Percentiles rank a stretch among this genome's conserved stretches.
phyloP scores from a whole-genome alignment of 2,888 invertebrate species.

The Platynereis dumerilii region DNA sequence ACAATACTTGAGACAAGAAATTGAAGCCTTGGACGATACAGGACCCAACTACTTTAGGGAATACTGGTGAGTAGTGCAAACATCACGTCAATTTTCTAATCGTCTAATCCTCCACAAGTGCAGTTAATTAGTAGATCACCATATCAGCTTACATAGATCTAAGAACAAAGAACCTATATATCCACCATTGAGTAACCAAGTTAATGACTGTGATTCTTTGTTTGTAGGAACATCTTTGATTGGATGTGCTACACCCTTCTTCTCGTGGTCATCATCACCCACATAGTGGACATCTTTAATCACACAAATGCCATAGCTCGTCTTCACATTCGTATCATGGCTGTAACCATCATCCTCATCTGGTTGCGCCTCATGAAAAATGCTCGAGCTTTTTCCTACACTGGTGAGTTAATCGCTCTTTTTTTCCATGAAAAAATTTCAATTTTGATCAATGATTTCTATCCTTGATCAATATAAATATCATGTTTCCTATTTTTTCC shows the following conservation, averaged over 20 bases:
- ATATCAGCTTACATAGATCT: too few relatives aligned
- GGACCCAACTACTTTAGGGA: slow-evolving; percentile 57
- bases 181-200: too few relatives aligned
- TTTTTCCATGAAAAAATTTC: too few relatives aligned
- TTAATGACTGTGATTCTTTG: too few relatives aligned
- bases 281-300: slow-evolving; percentile 49
- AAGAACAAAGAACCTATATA: too few relatives aligned
- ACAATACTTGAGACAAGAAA: slow-evolving; percentile 48
- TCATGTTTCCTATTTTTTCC: too few relatives aligned
- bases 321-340: slow-evolving; percentile 56
- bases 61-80: slow-evolving; percentile 45
- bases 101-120: too few relatives aligned
- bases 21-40: slow-evolving; percentile 43
- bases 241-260: slow-evolving; percentile 57
- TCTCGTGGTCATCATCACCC: slow-evolving; percentile 48
- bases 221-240: slow-evolving; percentile 60
- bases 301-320: slow-evolving; percentile 50
- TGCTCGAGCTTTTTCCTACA: slow-evolving; percentile 51
- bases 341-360: slow-evolving; percentile 56
- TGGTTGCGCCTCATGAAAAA: slow-evolving; percentile 61
- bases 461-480: too few relatives aligned
- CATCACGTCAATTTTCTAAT: too few relatives aligned
- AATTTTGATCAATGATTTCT: too few relatives aligned
- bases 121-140: too few relatives aligned
- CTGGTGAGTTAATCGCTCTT: slow-evolving; percentile 45